These are phyloP conservation scores for Premnoplex brunnescens DNA, from an alignment of 2,797 vertebrate genomes.

Conservation along the genomic window DNA sequence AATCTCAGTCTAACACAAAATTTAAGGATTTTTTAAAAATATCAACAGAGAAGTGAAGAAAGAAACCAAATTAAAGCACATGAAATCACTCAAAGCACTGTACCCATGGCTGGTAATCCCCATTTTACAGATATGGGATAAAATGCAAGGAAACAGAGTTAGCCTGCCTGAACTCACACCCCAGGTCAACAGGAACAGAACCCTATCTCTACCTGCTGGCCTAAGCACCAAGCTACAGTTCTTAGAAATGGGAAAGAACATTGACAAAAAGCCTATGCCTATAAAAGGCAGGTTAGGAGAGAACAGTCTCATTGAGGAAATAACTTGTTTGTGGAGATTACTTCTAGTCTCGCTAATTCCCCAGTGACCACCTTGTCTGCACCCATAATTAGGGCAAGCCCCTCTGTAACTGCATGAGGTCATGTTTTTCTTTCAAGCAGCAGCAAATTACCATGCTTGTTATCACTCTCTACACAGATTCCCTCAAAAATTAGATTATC, in stretches of 20 bases:
- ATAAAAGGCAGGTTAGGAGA: neutral
- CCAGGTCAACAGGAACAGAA: neutral
- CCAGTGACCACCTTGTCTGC: constrained; percentile 14
- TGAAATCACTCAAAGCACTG: neutral
- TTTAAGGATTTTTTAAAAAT: neutral
- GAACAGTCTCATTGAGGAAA: neutral
- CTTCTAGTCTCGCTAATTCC: constrained; percentile 1
- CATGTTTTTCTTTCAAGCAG: constrained; percentile 51
- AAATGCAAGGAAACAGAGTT: neutral
- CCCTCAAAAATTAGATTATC: constrained; percentile 38
- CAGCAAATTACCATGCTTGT: constrained; percentile 43
- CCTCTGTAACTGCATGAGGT: constrained; percentile 55
- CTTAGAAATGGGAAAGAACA: neutral
- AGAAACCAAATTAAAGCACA: neutral
- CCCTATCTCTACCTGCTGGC: neutral
- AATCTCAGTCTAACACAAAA: neutral
- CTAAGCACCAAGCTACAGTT: neutral
- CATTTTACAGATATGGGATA: neutral
- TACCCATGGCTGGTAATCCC: neutral
- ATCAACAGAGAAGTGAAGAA: neutral
- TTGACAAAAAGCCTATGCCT: neutral
- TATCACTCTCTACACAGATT: constrained; percentile 19
- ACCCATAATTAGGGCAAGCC: constrained; percentile 55
- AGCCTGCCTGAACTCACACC: neutral
- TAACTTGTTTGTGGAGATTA: neutral